Evolutionary conservation across 2,113 vertebrate genomes (phyloP), one percentile per base, ranked within the genome.

Genomic region (Myrmecophaga tridactyla): DNA sequence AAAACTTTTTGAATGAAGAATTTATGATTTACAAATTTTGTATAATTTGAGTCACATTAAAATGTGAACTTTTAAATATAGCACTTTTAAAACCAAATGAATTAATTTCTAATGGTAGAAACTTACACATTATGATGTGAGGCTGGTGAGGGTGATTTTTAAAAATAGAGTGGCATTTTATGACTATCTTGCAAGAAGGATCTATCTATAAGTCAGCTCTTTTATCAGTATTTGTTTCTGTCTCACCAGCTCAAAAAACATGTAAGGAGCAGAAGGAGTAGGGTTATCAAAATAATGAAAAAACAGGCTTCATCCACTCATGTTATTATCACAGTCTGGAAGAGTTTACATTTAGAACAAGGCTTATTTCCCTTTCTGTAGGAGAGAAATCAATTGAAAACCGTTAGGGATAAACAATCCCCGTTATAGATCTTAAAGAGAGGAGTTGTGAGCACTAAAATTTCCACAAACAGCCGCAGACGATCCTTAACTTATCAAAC

Each of bases 381-480:
- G 39, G 69, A 90, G 29, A 96, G 58, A 96, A 92, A 94, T 77
- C 77, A 90, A 63, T 86, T 62, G 85, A 90, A 96, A 95, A 92
- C 34, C 43, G 23, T 25, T 41, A 94, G 43, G 69, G 62, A 86
- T 92, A 96, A 95, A 90, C 39, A 56, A 62, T 67, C 39, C 17
- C 17, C n/a, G 10, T 46, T 92, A 70, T 43, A 85, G 58, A 82
- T 90, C 70, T 92, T 75, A 69, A 83, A 90, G 65, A 86, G 51
- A 77, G 4, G 29, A 87, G 43, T 18, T 46, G 46, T 58, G 90
- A 77, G 85, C 21, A 41, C 62, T 84, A 81, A 84, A 69, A 60
- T 86, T 94, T 90, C 85, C 76, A 58, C 0, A 63, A 90, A 31
- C 21, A 75, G 90, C 92, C 58, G 77, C 69, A 75, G 81, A 94